phyloP scores from a whole-genome alignment of 2,113 vertebrate species.

The Urocynchramus pylzowi region DNA sequence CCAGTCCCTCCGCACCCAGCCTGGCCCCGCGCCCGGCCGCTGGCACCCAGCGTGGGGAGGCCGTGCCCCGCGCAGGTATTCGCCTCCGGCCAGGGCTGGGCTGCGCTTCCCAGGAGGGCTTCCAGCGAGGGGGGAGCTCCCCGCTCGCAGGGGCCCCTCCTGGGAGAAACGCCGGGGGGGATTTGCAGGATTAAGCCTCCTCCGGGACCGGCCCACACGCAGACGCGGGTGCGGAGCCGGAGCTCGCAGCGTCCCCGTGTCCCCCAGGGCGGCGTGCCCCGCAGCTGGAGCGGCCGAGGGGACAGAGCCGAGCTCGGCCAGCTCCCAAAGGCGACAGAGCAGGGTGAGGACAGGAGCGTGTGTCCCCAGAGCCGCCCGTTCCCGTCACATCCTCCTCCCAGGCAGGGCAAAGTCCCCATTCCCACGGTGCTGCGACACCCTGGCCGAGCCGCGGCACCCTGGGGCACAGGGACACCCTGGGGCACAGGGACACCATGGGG shows the following conservation, averaged over 20 bases:
- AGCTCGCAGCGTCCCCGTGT: fast-evolving
- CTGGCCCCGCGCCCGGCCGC: conserved; percentile 7
- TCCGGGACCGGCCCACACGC: background rate
- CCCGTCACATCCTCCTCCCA: fast-evolving
- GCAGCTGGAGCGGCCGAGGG: background rate
- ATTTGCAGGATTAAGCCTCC: background rate
- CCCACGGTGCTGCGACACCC: background rate
- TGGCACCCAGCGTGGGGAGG: conserved; percentile 33
- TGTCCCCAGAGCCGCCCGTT: background rate
- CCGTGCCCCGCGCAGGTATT: conserved; percentile 47
- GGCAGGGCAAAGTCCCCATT: background rate
- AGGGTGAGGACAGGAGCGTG: background rate
- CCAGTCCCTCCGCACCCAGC: background rate
- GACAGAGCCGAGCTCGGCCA: fast-evolving
- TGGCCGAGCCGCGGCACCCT: background rate
- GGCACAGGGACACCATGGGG: background rate
- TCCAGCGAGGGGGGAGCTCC: background rate
- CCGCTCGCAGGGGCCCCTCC: background rate
- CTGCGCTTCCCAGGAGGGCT: conserved; percentile 16
- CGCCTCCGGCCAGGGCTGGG: conserved; percentile 15
- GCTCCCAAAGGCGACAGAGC: too few species aligned
- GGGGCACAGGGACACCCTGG: background rate
- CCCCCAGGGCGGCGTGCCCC: background rate
- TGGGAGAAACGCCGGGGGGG: background rate
- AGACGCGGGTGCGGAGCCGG: background rate